Conservation (phyloP, 2,888 invertebrate species). For the Teinopalpus imperialis region DNA sequence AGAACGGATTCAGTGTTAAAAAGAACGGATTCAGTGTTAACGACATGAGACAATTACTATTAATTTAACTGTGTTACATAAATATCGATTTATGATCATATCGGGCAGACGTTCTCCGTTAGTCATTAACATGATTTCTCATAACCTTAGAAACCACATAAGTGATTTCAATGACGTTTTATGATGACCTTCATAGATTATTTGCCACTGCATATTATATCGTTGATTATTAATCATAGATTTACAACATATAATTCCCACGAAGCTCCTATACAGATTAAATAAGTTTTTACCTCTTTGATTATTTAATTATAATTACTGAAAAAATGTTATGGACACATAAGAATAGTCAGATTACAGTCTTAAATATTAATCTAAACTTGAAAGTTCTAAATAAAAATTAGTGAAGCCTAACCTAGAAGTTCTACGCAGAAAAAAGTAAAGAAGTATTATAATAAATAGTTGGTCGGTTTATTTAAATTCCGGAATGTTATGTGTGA, state of each 20-base stretch:
- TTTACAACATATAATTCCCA: constrained; percentile 13
- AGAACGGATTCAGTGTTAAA: too few relatives aligned
- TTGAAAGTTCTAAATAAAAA: constrained; percentile 25
- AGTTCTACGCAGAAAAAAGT: constrained; percentile 27
- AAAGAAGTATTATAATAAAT: constrained; percentile 33
- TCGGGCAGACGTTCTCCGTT: too few relatives aligned
- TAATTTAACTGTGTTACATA: too few relatives aligned
- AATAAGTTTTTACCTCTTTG: not conserved
- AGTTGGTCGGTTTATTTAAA: constrained; percentile 33
- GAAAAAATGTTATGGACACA: constrained; percentile 1
- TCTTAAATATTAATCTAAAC: constrained; percentile 20
- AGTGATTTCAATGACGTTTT: not conserved
- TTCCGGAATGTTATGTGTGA: constrained; percentile 24
- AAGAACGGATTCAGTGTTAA: too few relatives aligned
- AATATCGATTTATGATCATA: too few relatives aligned
- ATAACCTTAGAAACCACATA: too few relatives aligned
- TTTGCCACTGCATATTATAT: not conserved
- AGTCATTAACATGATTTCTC: too few relatives aligned
- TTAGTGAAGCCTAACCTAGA: constrained; percentile 23
- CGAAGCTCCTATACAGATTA: not conserved
- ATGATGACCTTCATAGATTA: constrained; percentile 6
- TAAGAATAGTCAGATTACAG: constrained; percentile 18
- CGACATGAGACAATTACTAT: too few relatives aligned
- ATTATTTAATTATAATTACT: not conserved
- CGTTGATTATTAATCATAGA: not conserved